Percentiles rank a stretch among this genome's conserved stretches.
These are phyloP conservation scores for Copidosoma floridanum DNA, from an alignment of 1,140 invertebrate species.

Conservation along the genomic window DNA sequence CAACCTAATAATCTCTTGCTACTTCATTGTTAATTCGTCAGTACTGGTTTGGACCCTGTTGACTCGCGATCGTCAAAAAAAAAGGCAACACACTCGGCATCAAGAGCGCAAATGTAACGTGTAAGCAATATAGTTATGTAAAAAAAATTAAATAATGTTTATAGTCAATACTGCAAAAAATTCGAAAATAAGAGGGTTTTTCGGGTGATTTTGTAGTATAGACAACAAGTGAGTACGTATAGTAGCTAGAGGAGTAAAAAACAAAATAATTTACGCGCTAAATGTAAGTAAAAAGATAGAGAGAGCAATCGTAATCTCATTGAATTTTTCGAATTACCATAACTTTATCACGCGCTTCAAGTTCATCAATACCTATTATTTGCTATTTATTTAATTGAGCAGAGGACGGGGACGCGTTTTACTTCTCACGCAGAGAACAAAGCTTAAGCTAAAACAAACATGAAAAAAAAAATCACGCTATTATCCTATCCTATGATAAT, in stretches of 20 bases:
- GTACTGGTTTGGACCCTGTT: not conserved
- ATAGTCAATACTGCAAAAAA: no score
- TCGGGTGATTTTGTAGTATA: no score
- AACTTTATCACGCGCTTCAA: slow-evolving; percentile 14
- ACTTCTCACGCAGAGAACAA: not conserved
- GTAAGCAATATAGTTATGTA: no score
- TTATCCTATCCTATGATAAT: no score
- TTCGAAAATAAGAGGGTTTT: no score
- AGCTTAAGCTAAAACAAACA: not conserved
- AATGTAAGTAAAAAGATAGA: not conserved
- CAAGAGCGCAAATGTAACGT: not conserved
- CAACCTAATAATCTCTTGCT: no score
- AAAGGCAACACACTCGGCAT: not conserved
- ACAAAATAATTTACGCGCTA: no score
- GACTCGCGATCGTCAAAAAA: not conserved
- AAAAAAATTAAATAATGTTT: no score
- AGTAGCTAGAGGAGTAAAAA: no score
- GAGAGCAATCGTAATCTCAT: slow-evolving; percentile 21
- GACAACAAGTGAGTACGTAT: no score
- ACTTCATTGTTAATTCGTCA: not conserved
- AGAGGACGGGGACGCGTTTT: not conserved
- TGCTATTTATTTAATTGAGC: not conserved
- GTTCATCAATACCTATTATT: no score
- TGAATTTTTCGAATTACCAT: slow-evolving; percentile 7
- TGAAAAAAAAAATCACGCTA: not conserved